Evolutionary conservation across 2,888 invertebrate species (phyloP), one percentile per base, ranked within the genome.

Genomic region (Microctonus aethiopoides): DNA sequence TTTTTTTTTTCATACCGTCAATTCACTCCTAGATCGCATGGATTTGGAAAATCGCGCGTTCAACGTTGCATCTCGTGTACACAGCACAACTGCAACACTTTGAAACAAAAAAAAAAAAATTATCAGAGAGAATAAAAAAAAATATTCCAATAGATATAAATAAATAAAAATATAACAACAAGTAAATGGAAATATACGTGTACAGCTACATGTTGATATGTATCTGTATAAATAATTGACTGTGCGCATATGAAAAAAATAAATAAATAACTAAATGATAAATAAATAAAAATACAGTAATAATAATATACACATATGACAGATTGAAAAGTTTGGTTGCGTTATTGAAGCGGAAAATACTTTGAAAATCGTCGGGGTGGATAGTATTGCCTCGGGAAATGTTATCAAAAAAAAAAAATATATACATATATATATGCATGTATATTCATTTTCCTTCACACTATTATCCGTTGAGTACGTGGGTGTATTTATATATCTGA

Each of bases 261-360:
- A 7, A 29, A 3, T 29, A 3, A 5, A 29, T 7, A 29, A 29
- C 7, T 5, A 5, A 29, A 29, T 29, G 29, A 29, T 7, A 7
- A 29, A 29, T 5, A 5, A 29, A 29, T 29, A 29, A 29, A 16
- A 16, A 46, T 46, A 46, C 1, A 41, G n/a, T n/a, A 46, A 20
- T n/a, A 46, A 46, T 46, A 46, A n/a, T 46, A 46, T 16, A 34
- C 59, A 32, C 34, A 9, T 36, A 20, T 36, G 29, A 60, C 39
- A 63, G 16, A 63, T 63, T 46, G 46, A 9, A 41, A 51, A 39
- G 46, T 32, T 41, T 63, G 16, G 51, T 22, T 20, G 62, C 46
- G 16, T 51, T 64, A 62, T 51, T 51, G 62, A 29, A 62, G 64
- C 24, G 54, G 52, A 64, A 54, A 52, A 61, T 61, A 64, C 64